These are phyloP conservation scores for Ophonus ardosiacus DNA, from an alignment of 2,888 invertebrate genomes.

Conservation along the genomic window DNA sequence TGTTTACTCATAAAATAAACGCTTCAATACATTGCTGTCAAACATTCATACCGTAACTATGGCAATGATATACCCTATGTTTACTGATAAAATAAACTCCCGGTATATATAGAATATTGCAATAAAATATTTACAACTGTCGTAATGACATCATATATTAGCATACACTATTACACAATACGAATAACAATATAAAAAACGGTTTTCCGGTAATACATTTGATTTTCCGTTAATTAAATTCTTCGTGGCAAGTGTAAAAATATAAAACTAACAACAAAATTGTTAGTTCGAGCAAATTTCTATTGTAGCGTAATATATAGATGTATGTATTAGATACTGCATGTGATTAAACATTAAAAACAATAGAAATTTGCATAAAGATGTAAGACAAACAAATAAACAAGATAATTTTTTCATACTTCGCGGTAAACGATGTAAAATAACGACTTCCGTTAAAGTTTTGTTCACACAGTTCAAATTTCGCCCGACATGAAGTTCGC, in stretches of 20 bases:
- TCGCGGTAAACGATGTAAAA: not conserved
- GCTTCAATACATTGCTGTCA: no score
- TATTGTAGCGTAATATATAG: slow-evolving; percentile 19
- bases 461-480: not conserved
- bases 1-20: no score
- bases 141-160: slow-evolving; percentile 22
- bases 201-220: not conserved
- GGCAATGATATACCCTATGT: no score
- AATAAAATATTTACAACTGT: slow-evolving; percentile 10
- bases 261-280: slow-evolving; percentile 1
- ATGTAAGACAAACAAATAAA: slow-evolving; percentile 9
- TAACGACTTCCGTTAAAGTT: not conserved
- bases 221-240: slow-evolving; percentile 1
- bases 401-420: not conserved
- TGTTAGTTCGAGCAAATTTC: slow-evolving; percentile 32
- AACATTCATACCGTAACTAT: no score
- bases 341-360: slow-evolving; percentile 14
- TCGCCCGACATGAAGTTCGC: no score
- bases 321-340: not conserved
- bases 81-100: no score
- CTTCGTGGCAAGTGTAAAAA: slow-evolving; percentile 13
- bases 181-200: not conserved
- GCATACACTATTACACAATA: slow-evolving; percentile 4
- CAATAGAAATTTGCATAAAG: slow-evolving; percentile 37
- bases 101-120: not conserved